These are phyloP conservation scores for Chrysina gloriosa DNA, from an alignment of 2,888 invertebrate species.

Conservation along the genomic window DNA sequence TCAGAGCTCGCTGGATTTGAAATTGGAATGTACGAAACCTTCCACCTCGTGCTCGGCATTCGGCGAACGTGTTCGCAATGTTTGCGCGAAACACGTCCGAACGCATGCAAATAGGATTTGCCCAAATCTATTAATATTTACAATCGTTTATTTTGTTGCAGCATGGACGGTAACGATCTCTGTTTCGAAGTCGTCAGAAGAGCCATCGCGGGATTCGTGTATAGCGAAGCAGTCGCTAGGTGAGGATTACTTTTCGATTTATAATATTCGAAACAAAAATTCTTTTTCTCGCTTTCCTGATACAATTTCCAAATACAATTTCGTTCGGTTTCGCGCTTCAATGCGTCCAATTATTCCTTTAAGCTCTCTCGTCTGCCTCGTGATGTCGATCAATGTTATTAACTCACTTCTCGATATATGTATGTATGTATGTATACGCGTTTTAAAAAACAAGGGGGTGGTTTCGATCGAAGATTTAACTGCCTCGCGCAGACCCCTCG, in stretches of 20 bases:
- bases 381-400: constrained; percentile 11
- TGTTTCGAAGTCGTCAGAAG: constrained; percentile 98
- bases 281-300: too few relatives aligned
- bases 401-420: neutral
- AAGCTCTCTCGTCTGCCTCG: neutral
- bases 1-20: too few relatives aligned
- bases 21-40: too few relatives aligned
- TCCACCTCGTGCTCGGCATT: neutral
- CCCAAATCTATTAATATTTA: neutral
- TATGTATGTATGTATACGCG: neutral
- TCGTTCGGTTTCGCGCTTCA: neutral
- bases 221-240: constrained; percentile 99
- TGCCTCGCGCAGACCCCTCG: neutral
- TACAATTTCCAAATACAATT: too few relatives aligned
- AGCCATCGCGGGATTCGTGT: constrained; percentile 96
- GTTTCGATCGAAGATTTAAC: neutral
- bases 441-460: neutral
- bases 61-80: neutral
- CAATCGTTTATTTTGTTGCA: constrained; percentile 66
- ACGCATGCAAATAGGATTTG: neutral
- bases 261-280: too few relatives aligned
- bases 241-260: too few relatives aligned
- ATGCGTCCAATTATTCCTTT: neutral
- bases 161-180: constrained; percentile 98
- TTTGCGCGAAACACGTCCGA: neutral